Evolutionary conservation across 2,888 invertebrate species (phyloP).

Genomic region (Dorcus hopei): DNA sequence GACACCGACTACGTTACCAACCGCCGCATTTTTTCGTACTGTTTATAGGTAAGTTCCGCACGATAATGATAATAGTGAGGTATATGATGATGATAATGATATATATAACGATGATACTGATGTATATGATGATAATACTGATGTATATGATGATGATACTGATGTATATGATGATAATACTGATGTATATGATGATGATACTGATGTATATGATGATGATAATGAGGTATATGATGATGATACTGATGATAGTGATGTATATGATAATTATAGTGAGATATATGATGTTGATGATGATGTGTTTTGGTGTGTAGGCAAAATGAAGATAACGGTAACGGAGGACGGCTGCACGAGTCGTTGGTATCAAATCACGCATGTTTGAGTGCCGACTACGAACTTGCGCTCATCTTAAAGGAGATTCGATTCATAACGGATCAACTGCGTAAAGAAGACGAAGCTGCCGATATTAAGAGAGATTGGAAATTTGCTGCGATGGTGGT

Average conservation of each 20-base stretch:
- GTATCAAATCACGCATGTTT: conserved; percentile 81
- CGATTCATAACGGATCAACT: conserved; percentile 91
- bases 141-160: too few relatives aligned
- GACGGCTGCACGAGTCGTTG: conserved; percentile 70
- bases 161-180: too few relatives aligned
- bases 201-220: too few relatives aligned
- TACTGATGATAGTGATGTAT: too few relatives aligned
- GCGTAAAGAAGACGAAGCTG: conserved; percentile 91
- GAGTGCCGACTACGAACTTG: conserved; percentile 90
- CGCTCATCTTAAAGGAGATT: conserved; percentile 91
- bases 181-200: too few relatives aligned
- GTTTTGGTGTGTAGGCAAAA: conserved; percentile 39
- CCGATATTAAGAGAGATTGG: conserved; percentile 96
- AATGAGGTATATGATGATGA: too few relatives aligned
- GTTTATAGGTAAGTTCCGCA: conserved; percentile 64
- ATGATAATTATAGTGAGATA: too few relatives aligned
- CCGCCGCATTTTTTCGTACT: conserved; percentile 66
- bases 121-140: too few relatives aligned
- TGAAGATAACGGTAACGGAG: conserved; percentile 55
- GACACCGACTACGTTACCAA: conserved; percentile 54
- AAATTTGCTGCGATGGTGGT: conserved; percentile 99
- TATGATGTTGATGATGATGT: too few relatives aligned
- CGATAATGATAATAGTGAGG: too few relatives aligned
- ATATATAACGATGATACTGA: too few relatives aligned
- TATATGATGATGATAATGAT: too few relatives aligned